phyloP scores from a whole-genome alignment of 2,888 invertebrate genomes.

The Dolichomitus sp. region DNA sequence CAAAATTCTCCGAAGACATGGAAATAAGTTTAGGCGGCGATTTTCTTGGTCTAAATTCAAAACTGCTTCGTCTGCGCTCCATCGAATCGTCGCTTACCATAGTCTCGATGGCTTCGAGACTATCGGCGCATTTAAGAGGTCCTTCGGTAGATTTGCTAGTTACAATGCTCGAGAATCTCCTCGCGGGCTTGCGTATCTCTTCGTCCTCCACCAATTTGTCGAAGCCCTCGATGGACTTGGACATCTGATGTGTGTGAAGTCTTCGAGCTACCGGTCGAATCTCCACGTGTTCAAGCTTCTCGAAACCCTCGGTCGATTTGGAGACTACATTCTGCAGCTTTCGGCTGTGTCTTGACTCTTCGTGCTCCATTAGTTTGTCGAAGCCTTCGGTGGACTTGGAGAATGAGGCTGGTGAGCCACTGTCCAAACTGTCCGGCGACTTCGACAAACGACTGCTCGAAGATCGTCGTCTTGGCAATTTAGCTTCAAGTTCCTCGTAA shows the following conservation, averaged over 20 bases:
- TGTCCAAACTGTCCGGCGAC: conserved; percentile 82
- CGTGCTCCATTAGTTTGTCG: conserved; percentile 77
- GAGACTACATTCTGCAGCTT: conserved; percentile 75
- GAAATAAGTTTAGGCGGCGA: conserved; percentile 77
- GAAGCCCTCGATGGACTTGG: conserved; percentile 81
- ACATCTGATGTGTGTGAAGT: conserved; percentile 67
- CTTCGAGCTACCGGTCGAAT: conserved; percentile 62
- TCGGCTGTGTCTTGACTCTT: conserved; percentile 65
- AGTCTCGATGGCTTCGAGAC: conserved; percentile 79
- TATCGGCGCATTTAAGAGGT: conserved; percentile 74
- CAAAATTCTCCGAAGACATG: conserved; percentile 84
- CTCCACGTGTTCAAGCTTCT: conserved; percentile 62
- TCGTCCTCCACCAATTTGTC: conserved; percentile 78
- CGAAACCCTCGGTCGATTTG: conserved; percentile 76
- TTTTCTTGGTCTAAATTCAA: conserved; percentile 75
- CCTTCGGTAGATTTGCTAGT: conserved; percentile 50
- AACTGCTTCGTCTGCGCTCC: conserved; percentile 76
- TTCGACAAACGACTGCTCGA: conserved; percentile 80
- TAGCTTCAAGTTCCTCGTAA: conserved; percentile 78
- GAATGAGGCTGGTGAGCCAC: conserved; percentile 70
- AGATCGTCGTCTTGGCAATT: conserved; percentile 76
- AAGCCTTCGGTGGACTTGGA: conserved; percentile 82
- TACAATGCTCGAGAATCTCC: conserved; percentile 56
- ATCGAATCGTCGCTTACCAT: conserved; percentile 75
- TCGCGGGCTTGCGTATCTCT: conserved; percentile 52